These are phyloP conservation scores for Drosophila athabasca DNA, from an alignment of 1,140 invertebrate species.

Conservation along the genomic window DNA sequence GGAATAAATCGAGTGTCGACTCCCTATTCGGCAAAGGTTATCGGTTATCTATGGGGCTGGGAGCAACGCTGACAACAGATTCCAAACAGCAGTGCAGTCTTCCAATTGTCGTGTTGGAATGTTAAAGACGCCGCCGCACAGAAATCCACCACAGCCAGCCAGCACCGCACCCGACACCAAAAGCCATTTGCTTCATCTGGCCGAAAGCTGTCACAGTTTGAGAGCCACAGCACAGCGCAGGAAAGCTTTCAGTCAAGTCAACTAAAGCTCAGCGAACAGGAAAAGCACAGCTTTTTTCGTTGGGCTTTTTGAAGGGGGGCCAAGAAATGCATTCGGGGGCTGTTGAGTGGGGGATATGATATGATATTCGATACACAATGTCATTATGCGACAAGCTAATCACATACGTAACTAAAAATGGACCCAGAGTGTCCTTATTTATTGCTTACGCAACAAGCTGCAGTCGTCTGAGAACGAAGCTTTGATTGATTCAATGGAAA, in stretches of 20 bases:
- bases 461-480: too few species aligned
- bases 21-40: constrained; percentile 16
- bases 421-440: too few species aligned
- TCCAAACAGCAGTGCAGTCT: too few species aligned
- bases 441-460: too few species aligned
- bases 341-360: too few species aligned
- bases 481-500: too few species aligned
- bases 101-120: constrained; percentile 5
- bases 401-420: too few species aligned
- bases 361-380: too few species aligned
- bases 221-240: background rate
- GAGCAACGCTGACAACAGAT: constrained; percentile 7
- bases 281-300: constrained; percentile 4
- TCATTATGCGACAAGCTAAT: too few species aligned
- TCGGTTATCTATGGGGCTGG: constrained; percentile 13
- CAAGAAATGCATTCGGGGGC: too few species aligned
- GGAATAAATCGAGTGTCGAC: constrained; percentile 15
- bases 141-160: constrained; percentile 1
- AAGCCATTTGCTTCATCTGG: constrained; percentile 2
- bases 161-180: constrained; percentile 39
- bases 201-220: constrained; percentile 33
- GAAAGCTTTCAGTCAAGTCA: constrained; percentile 69
- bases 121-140: background rate
- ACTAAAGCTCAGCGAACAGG: constrained; percentile 3
- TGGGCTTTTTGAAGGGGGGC: too few species aligned